Percentiles rank a stretch among this genome's conserved stretches.
phyloP scores from a whole-genome alignment of 2,797 vertebrate genomes.

The Sebastes ruberrimus region DNA sequence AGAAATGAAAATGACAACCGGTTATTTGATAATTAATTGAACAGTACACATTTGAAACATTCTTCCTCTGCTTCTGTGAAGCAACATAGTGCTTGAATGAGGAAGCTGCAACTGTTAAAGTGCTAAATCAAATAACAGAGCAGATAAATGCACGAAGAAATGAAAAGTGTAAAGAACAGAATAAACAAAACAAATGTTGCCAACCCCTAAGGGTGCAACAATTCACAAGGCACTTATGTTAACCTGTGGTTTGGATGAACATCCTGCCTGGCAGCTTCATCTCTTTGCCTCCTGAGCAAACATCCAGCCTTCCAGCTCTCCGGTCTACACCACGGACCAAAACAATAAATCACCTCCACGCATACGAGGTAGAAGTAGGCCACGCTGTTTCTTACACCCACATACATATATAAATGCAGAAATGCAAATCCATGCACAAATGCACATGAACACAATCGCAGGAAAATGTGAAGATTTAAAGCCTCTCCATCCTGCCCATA shows the following conservation, averaged over 20 bases:
- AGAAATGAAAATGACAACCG: not conserved
- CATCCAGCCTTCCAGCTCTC: slow-evolving; percentile 13
- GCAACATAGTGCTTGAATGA: not conserved
- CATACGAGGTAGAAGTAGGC: slow-evolving; percentile 48
- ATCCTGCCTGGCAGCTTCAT: slow-evolving; percentile 17
- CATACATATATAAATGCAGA: slow-evolving; percentile 3
- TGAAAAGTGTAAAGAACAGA: not conserved
- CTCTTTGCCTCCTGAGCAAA: slow-evolving; percentile 16
- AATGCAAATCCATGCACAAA: slow-evolving; percentile 32
- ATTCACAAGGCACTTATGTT: slow-evolving; percentile 16
- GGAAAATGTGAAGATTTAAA: slow-evolving; percentile 4
- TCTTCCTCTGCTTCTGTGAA: not conserved
- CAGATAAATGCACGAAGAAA: not conserved
- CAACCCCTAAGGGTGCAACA: not conserved
- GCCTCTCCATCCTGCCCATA: not conserved
- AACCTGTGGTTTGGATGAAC: slow-evolving; percentile 28
- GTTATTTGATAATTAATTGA: not conserved
- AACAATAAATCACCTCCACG: slow-evolving; percentile 57
- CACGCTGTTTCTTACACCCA: slow-evolving; percentile 37
- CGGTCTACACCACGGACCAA: slow-evolving; percentile 10
- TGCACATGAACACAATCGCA: not conserved
- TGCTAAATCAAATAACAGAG: not conserved
- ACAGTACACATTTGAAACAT: not conserved
- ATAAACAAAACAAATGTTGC: not conserved
- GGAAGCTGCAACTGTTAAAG: not conserved